Base-by-base conservation (phyloP, 2,888 invertebrate species). In the Asteroscopus sphinx region DNA sequence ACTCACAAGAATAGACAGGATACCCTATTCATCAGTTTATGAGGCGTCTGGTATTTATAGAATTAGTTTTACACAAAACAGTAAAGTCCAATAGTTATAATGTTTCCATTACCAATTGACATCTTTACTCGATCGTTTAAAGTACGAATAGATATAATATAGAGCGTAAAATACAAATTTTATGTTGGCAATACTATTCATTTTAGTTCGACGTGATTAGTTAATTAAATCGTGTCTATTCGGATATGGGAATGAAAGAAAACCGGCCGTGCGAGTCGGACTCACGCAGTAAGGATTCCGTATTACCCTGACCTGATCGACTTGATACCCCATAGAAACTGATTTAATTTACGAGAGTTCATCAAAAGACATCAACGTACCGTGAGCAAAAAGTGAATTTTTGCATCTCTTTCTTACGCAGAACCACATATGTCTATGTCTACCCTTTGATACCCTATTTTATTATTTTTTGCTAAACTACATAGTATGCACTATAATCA, bases 81-180 rank as follows among this genome's bases (percentile, higher is more conserved):
- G 21, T 52, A 59, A 73, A 70, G n/a, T 44, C 30, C 32, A 44
- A 51, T 32, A 35, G 9, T 42, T 65, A 57, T 44, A 28, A 44
- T 49, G 8, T 56, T 56, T 51, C 39, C 17, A 45, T 48, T 40
- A 40, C 15, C 33, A 40, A 59, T 35, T 12, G 36, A 71, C 47
- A 40, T 45, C 9, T 71, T 70, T 66, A 49, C n/a, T n/a, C 47
- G 36, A 49, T 32, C 41, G n/a, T 39, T 37, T 49, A 42, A 47
- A 35, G 37, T 21, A 42, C 33, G 17, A 41, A 30, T 42, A 35
- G 32, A 65, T 12, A 45, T 28, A 47, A 25, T 15, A 36, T 3
- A 17, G n/a, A 55, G 8, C 11, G 39, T 53, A 49, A 58, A 49
- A 68, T 62, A 42, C 30, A 39, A 46, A 63, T 58, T 63, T 63